Conservation (phyloP, 2,888 invertebrate genomes). For the Sinhomidia bicolor region DNA sequence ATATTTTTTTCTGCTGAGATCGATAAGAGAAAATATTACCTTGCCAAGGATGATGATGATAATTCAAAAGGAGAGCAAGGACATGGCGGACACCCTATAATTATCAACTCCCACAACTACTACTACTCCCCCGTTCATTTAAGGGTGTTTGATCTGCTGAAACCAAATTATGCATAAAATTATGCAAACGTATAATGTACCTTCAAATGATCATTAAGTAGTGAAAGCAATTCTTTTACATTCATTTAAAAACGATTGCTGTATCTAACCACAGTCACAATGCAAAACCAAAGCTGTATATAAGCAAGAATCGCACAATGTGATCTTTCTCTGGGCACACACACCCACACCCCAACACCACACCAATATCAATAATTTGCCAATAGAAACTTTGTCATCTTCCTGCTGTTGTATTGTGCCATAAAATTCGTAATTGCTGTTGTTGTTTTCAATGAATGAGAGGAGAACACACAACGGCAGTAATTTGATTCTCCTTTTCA, state of each 20-base stretch:
- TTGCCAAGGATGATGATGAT: background rate
- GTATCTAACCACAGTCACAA: no score
- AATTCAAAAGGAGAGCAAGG: conserved; percentile 47
- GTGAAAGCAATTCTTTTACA: background rate
- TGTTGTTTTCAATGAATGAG: background rate
- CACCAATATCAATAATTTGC: no score
- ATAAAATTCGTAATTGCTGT: background rate
- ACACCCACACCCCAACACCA: no score
- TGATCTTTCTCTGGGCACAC: no score
- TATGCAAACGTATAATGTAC: background rate
- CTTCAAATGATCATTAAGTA: no score
- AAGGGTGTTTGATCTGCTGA: background rate
- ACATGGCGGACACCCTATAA: background rate
- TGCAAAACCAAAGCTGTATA: no score
- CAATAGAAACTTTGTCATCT: no score
- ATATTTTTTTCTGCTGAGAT: background rate
- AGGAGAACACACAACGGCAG: background rate
- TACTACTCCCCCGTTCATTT: background rate
- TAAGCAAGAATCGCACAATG: no score
- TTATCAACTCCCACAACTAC: background rate
- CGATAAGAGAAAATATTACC: conserved; percentile 40
- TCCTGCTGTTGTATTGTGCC: no score
- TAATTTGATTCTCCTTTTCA: background rate
- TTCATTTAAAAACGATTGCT: background rate
- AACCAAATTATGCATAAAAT: background rate